These are phyloP conservation scores for Karalla daura DNA, from an alignment of 2,797 vertebrate species.

Conservation along the genomic window DNA sequence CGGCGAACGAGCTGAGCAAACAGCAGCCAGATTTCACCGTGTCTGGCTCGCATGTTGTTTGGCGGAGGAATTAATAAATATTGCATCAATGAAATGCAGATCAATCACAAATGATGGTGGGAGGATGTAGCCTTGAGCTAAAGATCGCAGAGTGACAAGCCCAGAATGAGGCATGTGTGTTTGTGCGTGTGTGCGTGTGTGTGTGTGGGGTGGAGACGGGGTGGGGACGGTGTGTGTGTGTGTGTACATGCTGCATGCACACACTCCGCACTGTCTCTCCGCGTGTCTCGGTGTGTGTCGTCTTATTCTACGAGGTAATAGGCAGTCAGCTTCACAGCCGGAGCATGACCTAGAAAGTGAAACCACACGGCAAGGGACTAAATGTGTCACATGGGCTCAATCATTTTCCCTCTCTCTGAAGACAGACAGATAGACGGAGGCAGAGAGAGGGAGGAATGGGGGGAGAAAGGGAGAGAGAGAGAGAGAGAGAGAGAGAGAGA, in stretches of 20 bases:
- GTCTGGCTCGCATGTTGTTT: conserved; percentile 30
- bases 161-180: conserved; percentile 28
- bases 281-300: conserved; percentile 39
- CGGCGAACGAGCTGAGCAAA: conserved; percentile 41
- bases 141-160: conserved; percentile 50
- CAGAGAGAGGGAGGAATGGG: conserved; percentile 47
- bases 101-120: conserved; percentile 39
- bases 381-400: conserved; percentile 84
- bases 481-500: conserved; percentile 22
- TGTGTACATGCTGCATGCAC: neutral
- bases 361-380: conserved; percentile 77
- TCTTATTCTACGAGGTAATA: conserved; percentile 79
- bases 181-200: conserved; percentile 13
- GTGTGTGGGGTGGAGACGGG: too few species aligned
- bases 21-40: conserved; percentile 26
- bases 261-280: conserved; percentile 20
- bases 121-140: conserved; percentile 38
- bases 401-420: conserved; percentile 76
- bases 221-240: conserved; percentile 10
- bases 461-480: conserved; percentile 25
- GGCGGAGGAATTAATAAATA: conserved; percentile 50
- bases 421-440: conserved; percentile 48
- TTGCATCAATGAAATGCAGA: conserved; percentile 48
- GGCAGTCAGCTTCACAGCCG: conserved; percentile 75
- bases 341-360: conserved; percentile 87